Percentiles rank a stretch among this genome's conserved stretches.
These are phyloP conservation scores for Leucoraja erinaceus DNA, from an alignment of 2,113 vertebrate genomes.

Conservation along the genomic window DNA sequence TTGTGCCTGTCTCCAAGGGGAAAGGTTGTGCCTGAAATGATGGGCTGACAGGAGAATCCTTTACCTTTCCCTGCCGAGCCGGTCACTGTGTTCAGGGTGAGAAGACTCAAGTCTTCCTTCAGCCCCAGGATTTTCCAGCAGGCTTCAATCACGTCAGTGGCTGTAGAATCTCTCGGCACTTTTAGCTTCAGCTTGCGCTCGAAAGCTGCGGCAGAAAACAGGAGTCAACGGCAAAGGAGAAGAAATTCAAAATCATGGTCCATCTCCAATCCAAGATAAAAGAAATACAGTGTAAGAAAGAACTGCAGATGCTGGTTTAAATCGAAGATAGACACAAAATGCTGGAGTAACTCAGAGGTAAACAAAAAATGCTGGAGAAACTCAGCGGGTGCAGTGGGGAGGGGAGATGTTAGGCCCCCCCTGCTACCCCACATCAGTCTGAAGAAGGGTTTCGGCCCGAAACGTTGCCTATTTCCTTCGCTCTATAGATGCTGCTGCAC, in stretches of 20 bases:
- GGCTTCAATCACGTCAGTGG: constrained; percentile 49
- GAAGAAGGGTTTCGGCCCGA: no score
- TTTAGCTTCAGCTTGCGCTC: constrained; percentile 55
- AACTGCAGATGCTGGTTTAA: no score
- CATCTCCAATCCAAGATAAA: background rate
- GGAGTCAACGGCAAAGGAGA: background rate
- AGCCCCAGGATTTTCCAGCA: constrained; percentile 54
- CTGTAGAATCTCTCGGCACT: constrained; percentile 51
- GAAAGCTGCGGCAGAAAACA: constrained; percentile 43
- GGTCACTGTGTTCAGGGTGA: constrained; percentile 44
- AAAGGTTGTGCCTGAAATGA: background rate
- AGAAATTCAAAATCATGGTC: background rate
- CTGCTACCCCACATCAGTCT: no score
- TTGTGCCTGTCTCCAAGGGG: no score
- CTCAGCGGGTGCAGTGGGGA: no score
- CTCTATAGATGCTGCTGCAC: no score
- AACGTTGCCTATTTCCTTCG: no score
- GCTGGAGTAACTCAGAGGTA: no score
- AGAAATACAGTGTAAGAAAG: no score
- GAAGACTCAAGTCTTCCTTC: constrained; percentile 51
- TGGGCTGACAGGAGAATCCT: background rate
- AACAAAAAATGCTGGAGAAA: no score
- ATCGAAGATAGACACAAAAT: no score
- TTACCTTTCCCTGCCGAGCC: constrained; percentile 49
- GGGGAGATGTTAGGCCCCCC: no score